These are phyloP conservation scores for Samia ricini DNA, from an alignment of 1,140 invertebrate species.

Conservation along the genomic window DNA sequence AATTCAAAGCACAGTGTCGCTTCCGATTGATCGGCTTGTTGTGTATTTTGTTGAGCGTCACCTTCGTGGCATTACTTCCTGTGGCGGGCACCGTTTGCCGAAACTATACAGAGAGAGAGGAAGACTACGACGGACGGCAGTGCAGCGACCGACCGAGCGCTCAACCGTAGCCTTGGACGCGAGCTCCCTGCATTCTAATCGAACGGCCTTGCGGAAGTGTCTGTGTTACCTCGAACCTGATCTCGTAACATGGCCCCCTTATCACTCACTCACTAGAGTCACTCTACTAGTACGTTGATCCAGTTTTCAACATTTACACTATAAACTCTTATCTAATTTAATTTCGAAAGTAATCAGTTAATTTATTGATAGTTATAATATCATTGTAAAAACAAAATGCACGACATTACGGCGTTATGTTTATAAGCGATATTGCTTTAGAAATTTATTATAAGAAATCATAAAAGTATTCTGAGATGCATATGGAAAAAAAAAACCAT, in stretches of 20 bases:
- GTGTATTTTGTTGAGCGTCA: conserved; percentile 56
- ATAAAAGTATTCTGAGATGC: no score
- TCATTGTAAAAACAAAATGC: no score
- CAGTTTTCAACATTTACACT: conserved; percentile 1
- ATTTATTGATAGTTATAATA: no score
- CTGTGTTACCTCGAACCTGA: conserved; percentile 44
- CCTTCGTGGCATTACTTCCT: conserved; percentile 67
- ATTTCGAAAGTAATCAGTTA: no score
- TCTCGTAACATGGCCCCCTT: conserved; percentile 65
- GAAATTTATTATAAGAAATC: no score
- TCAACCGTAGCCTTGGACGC: conserved; percentile 67
- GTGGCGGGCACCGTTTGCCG: conserved; percentile 51
- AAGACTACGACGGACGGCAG: conserved; percentile 50
- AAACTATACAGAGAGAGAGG: conserved; percentile 56
- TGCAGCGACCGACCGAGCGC: conserved; percentile 68
- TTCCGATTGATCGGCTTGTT: conserved; percentile 55
- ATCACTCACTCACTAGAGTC: no score
- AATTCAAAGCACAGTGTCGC: conserved; percentile 65
- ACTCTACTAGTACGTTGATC: conserved; percentile 22
- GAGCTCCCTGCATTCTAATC: conserved; percentile 74
- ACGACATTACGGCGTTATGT: no score
- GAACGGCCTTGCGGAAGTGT: conserved; percentile 72
- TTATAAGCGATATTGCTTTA: no score
- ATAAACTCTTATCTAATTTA: background rate
- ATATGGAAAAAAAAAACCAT: no score